These are phyloP conservation scores for Brienomyrus longianalis DNA, from an alignment of 2,113 vertebrate genomes.

Conservation along the genomic window DNA sequence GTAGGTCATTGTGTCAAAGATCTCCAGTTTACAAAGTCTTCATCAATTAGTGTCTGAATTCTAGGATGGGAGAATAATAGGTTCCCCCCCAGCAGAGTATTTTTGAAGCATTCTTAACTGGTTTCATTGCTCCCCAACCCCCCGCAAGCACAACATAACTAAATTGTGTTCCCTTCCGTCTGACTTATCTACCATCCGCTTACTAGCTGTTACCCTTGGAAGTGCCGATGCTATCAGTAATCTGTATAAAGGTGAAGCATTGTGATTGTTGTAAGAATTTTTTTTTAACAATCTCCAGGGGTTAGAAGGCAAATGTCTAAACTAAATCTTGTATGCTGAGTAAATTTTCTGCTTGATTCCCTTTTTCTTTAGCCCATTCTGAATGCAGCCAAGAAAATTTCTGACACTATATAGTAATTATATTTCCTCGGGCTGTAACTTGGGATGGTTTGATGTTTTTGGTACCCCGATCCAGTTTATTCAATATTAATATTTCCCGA, in stretches of 20 bases:
- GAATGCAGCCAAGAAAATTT: neutral
- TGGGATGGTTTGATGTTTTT: neutral
- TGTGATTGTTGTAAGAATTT: neutral
- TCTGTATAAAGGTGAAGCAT: conserved; percentile 30
- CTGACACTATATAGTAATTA: neutral
- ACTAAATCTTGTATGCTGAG: neutral
- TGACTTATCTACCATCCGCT: conserved; percentile 5
- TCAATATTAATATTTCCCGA: neutral
- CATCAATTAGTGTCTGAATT: neutral
- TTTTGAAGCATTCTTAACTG: neutral
- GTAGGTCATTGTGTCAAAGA: neutral
- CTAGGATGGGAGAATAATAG: neutral
- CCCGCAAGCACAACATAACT: neutral
- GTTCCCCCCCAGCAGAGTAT: neutral
- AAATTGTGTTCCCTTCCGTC: neutral
- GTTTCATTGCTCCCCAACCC: neutral
- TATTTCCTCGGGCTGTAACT: neutral
- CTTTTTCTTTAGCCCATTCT: neutral
- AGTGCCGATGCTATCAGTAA: conserved; percentile 24
- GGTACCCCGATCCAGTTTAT: neutral
- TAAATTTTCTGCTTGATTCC: neutral
- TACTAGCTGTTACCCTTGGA: conserved; percentile 22
- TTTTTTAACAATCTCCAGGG: neutral
- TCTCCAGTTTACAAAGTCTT: neutral
- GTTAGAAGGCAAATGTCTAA: neutral